A percentile compares a stretch with the other conserved stretches of the same genome.
Conservation (phyloP, 2,113 vertebrate species). For the Corapipo altera region DNA sequence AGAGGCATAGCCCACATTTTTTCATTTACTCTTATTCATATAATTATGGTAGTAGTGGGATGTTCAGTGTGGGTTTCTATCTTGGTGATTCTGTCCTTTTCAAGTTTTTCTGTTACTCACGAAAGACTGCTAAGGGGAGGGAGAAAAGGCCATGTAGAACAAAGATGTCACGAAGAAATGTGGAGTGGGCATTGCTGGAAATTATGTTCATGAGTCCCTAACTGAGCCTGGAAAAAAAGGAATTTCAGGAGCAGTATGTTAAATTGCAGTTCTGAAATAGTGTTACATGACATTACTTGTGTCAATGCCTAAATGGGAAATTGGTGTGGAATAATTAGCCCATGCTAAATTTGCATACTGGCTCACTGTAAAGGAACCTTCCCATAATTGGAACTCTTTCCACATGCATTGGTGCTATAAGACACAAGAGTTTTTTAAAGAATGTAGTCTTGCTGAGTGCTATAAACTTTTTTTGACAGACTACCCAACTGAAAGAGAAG, state of each 20-base stretch:
- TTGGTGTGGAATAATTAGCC: background rate
- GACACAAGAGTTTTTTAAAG: background rate
- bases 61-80: background rate
- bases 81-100: background rate
- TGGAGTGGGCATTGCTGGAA: background rate
- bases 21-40: background rate
- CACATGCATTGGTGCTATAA: background rate
- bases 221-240: background rate
- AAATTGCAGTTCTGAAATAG: background rate
- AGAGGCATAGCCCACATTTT: background rate
- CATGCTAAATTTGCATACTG: background rate
- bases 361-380: background rate
- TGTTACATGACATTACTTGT: background rate
- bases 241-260: background rate
- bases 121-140: background rate
- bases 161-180: background rate
- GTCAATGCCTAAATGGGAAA: background rate
- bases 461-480: background rate
- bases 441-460: background rate
- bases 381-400: background rate
- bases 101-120: background rate
- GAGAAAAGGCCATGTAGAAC: background rate
- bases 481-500: background rate
- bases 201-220: background rate
- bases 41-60: background rate